Percentiles rank a stretch among this genome's conserved stretches.
These are phyloP conservation scores for Andrena minutula DNA, from an alignment of 2,888 invertebrate species.

Conservation along the genomic window DNA sequence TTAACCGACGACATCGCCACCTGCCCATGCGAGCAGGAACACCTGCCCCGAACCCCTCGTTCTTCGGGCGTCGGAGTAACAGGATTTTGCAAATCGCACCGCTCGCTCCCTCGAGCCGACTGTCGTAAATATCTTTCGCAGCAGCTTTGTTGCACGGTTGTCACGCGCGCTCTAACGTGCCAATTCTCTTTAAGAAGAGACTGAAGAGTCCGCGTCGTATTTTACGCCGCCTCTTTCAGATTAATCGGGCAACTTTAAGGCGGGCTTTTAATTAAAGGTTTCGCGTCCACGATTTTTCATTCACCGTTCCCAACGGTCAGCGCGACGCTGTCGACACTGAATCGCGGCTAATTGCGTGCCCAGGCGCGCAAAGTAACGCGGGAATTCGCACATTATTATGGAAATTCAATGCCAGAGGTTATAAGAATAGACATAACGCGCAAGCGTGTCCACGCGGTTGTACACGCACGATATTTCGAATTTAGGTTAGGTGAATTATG, in stretches of 20 bases:
- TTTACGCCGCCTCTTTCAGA: constrained; percentile 24
- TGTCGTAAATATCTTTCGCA: constrained; percentile 18
- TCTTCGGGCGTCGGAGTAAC: constrained; percentile 3
- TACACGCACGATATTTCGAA: constrained; percentile 53
- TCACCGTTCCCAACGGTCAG: not conserved
- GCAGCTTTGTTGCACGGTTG: not conserved
- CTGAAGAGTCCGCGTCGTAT: not conserved
- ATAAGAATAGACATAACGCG: constrained; percentile 48
- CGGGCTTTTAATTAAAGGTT: not conserved
- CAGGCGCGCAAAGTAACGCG: not conserved
- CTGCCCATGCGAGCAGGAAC: constrained; percentile 32
- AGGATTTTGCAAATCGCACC: constrained; percentile 12
- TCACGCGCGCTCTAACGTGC: constrained; percentile 13
- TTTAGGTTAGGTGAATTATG: constrained; percentile 69
- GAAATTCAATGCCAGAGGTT: constrained; percentile 48
- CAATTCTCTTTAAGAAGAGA: constrained; percentile 15
- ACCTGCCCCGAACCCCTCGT: constrained; percentile 38
- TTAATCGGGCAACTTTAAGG: not conserved
- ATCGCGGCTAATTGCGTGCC: not conserved
- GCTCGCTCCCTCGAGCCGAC: no score
- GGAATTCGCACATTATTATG: not conserved
- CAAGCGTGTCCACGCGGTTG: constrained; percentile 4
- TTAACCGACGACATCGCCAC: constrained; percentile 38
- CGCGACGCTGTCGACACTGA: constrained; percentile 1
- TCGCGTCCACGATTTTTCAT: not conserved